Conservation (phyloP, 2,113 vertebrate genomes). For the Oostethus manadensis region DNA sequence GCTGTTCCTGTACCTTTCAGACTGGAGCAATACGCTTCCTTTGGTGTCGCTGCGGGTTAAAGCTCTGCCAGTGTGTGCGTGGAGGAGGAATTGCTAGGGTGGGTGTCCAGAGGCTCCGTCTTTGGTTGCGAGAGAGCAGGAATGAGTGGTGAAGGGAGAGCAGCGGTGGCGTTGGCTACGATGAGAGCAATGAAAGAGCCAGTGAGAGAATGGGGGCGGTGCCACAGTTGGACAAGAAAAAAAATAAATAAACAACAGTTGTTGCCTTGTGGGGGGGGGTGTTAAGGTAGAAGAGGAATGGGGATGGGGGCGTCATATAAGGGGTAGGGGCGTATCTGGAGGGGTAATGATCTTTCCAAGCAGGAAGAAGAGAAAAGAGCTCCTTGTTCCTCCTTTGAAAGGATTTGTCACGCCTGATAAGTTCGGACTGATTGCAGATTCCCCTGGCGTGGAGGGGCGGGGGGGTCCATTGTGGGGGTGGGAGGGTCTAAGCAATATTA, state of each 20-base stretch:
- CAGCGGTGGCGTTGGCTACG: slow-evolving; percentile 27
- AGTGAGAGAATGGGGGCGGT: slow-evolving; percentile 57
- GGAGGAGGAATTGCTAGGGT: background rate
- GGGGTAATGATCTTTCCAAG: slow-evolving; percentile 56
- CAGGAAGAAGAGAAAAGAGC: slow-evolving; percentile 51
- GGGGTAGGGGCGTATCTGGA: slow-evolving; percentile 30
- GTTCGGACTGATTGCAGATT: slow-evolving; percentile 39
- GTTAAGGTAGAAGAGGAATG: slow-evolving; percentile 31
- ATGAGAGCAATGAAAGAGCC: slow-evolving; percentile 40
- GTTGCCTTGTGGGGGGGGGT: slow-evolving; percentile 28
- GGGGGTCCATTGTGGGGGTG: too few species aligned
- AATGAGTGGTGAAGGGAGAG: slow-evolving; percentile 34
- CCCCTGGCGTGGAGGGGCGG: slow-evolving; percentile 10
- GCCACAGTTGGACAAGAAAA: slow-evolving; percentile 17
- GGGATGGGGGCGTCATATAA: background rate
- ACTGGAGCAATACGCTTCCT: slow-evolving; percentile 32
- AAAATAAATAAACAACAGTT: slow-evolving; percentile 6
- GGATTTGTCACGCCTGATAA: slow-evolving; percentile 49
- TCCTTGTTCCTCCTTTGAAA: slow-evolving; percentile 59
- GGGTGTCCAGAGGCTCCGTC: slow-evolving; percentile 22
- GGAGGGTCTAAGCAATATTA: too few species aligned
- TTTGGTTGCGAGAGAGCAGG: slow-evolving; percentile 45
- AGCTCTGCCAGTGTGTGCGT: slow-evolving; percentile 17
- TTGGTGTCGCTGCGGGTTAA: slow-evolving; percentile 33
- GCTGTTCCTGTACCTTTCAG: slow-evolving; percentile 47